phyloP scores from a whole-genome alignment of 2,888 invertebrate species.

The Lasiommata megera region DNA sequence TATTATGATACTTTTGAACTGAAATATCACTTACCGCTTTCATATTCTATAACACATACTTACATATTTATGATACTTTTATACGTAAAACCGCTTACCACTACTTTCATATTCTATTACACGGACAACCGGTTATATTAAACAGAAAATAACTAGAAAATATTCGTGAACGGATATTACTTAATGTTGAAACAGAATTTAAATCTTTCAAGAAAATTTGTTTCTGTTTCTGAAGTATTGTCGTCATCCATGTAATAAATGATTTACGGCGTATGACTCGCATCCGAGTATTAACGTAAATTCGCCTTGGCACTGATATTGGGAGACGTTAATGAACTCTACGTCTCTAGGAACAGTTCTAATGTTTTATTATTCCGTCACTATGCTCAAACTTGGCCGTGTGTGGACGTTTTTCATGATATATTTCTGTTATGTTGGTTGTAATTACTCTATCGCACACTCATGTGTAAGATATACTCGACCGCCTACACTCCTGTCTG shows the following conservation, averaged over 20 bases:
- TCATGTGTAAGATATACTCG: slow-evolving; percentile 17
- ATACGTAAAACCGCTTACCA: no score
- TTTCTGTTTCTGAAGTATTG: background rate
- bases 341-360: slow-evolving; percentile 52
- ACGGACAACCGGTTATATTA: no score
- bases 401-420: slow-evolving; percentile 22
- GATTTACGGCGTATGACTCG: slow-evolving; percentile 35
- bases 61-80: no score
- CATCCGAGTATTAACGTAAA: slow-evolving; percentile 38
- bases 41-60: no score
- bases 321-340: slow-evolving; percentile 66
- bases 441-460: slow-evolving; percentile 13
- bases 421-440: slow-evolving; percentile 17
- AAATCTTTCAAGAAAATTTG: background rate
- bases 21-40: no score
- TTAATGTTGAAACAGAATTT: background rate
- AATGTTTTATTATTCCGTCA: slow-evolving; percentile 41
- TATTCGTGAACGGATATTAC: no score
- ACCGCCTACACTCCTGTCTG: slow-evolving; percentile 22
- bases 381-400: slow-evolving; percentile 36
- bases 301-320: slow-evolving; percentile 68
- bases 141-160: no score
- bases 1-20: no score
- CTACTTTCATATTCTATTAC: no score
- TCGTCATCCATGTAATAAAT: slow-evolving; percentile 17